phyloP scores from a whole-genome alignment of 2,888 invertebrate species.

The Escarpia spicata region DNA sequence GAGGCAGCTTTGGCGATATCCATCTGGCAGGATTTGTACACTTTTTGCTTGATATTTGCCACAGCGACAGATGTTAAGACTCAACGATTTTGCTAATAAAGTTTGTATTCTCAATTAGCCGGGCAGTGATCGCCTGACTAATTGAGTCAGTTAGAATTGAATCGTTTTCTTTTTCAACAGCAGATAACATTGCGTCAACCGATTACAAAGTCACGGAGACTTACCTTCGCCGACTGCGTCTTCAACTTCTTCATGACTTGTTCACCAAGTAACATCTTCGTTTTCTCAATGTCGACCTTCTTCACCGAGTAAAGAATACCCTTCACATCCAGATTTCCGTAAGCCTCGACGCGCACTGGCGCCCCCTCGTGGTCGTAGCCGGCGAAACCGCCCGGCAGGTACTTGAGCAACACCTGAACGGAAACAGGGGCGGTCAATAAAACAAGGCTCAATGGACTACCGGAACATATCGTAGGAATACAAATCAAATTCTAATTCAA shows the following conservation, averaged over 20 bases:
- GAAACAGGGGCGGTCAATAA: neutral
- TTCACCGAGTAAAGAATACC: conserved; percentile 51
- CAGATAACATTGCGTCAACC: neutral
- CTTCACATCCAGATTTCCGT: conserved; percentile 63
- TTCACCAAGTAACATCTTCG: conserved; percentile 38
- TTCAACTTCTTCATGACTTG: conserved; percentile 33
- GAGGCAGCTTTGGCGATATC: too few relatives aligned
- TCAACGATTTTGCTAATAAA: too few relatives aligned
- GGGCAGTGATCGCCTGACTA: too few relatives aligned
- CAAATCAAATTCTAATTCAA: neutral
- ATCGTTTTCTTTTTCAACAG: conserved; percentile 7
- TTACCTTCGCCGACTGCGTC: conserved; percentile 18
- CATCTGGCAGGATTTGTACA: too few relatives aligned
- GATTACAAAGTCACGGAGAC: neutral
- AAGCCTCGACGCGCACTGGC: conserved; percentile 59
- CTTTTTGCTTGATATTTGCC: too few relatives aligned
- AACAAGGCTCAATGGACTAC: neutral
- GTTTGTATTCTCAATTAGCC: too few relatives aligned
- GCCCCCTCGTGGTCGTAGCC: conserved; percentile 63
- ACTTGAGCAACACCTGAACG: conserved; percentile 57
- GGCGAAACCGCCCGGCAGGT: conserved; percentile 61
- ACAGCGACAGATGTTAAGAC: too few relatives aligned
- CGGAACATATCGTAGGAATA: too few relatives aligned
- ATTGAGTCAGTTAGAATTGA: too few relatives aligned
- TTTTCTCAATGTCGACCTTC: conserved; percentile 40